These are phyloP conservation scores for Lerema accius DNA, from an alignment of 1,140 invertebrate genomes.

Conservation along the genomic window DNA sequence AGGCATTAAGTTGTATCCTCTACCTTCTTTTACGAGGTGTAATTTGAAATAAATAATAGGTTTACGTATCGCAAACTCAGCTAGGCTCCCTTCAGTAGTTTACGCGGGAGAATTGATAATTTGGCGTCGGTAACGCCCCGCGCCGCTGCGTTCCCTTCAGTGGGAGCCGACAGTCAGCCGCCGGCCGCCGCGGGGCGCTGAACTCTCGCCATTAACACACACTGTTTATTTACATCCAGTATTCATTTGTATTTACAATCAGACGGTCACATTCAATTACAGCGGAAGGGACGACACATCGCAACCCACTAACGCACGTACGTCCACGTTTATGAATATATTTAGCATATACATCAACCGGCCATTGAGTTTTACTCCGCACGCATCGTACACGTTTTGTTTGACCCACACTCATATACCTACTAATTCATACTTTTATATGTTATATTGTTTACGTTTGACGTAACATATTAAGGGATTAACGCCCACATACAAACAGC, in stretches of 20 bases:
- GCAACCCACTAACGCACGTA: slow-evolving; percentile 67
- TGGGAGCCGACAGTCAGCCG: slow-evolving; percentile 56
- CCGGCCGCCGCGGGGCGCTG: slow-evolving; percentile 58
- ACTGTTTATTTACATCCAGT: slow-evolving; percentile 67
- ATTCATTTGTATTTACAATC: slow-evolving; percentile 24
- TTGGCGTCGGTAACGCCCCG: slow-evolving; percentile 48
- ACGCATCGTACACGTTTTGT: slow-evolving; percentile 37
- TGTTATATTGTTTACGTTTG: slow-evolving; percentile 22
- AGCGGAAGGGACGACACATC: slow-evolving; percentile 57
- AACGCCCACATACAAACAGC: slow-evolving; percentile 5
- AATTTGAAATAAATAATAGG: too few relatives aligned
- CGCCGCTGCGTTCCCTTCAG: slow-evolving; percentile 39
- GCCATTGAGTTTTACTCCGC: background rate
- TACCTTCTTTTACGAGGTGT: too few relatives aligned
- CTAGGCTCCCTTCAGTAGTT: slow-evolving; percentile 37
- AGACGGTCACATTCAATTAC: slow-evolving; percentile 53
- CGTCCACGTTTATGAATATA: slow-evolving; percentile 38
- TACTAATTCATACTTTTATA: slow-evolving; percentile 13
- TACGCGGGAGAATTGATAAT: slow-evolving; percentile 38
- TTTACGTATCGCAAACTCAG: background rate
- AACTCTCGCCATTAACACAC: slow-evolving; percentile 45
- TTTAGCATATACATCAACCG: slow-evolving; percentile 8
- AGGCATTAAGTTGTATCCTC: too few relatives aligned
- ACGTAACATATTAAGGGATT: slow-evolving; percentile 14
- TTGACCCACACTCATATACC: slow-evolving; percentile 48